Percentiles rank a stretch among this genome's conserved stretches.
Evolutionary conservation across 37 sponge, comb jelly and placozoan genomes (phyloP).

Genomic region (Axinella damicornis): DNA sequence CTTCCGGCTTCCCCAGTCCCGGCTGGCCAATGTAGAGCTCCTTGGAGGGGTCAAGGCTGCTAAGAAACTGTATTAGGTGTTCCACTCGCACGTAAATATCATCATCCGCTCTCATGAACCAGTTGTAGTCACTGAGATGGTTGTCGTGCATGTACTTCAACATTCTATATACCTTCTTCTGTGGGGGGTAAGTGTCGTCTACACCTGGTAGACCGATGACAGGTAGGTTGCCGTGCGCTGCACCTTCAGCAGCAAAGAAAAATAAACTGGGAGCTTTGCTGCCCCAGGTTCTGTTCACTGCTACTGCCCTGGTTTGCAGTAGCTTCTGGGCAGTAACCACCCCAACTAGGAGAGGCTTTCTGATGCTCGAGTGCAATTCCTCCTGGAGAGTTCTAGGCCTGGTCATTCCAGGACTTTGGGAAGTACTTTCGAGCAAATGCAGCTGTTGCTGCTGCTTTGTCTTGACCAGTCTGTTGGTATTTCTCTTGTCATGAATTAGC

Average conservation of each 20-base stretch:
- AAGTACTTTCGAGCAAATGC: neutral
- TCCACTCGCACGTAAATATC: conserved; percentile 73
- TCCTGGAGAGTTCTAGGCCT: conserved; percentile 39
- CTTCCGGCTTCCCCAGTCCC: conserved; percentile 56
- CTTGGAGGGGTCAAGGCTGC: conserved; percentile 45
- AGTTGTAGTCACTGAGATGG: conserved; percentile 75
- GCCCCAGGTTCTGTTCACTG: conserved; percentile 80
- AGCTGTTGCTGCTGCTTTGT: neutral
- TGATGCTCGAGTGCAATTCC: conserved; percentile 22
- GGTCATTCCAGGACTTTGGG: too few species aligned
- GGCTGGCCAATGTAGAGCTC: conserved; percentile 67
- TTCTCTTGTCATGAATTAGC: neutral
- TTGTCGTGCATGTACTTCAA: conserved; percentile 79
- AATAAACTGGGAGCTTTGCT: conserved; percentile 18
- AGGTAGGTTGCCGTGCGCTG: neutral
- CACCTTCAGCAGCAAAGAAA: conserved; percentile 44
- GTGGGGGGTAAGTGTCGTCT: conserved; percentile 78
- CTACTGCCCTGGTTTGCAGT: conserved; percentile 52
- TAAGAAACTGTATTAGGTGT: conserved; percentile 48
- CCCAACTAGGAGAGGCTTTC: conserved; percentile 70
- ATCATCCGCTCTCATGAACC: conserved; percentile 84
- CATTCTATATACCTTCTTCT: conserved; percentile 56
- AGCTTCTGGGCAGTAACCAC: conserved; percentile 67
- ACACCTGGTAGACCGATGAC: conserved; percentile 61
- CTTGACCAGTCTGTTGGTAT: neutral